phyloP scores from a whole-genome alignment of 2,113 vertebrate genomes.

The Aspiorhynchus laticeps region DNA sequence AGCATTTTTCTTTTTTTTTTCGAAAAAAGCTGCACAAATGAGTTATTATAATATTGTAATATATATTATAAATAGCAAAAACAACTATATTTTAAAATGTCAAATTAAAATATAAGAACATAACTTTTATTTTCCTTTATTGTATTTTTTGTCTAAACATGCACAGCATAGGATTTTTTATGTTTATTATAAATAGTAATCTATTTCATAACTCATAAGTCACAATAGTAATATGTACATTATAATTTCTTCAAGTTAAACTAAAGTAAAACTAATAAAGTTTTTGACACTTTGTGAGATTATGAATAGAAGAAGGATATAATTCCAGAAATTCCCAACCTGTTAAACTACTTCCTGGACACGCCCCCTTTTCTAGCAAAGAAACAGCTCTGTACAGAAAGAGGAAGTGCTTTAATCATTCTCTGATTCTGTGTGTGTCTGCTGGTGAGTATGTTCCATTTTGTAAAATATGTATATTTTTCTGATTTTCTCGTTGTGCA shows the following conservation, averaged over 20 bases:
- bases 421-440: not conserved
- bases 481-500: slow-evolving; percentile 32
- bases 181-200: not conserved
- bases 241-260: not conserved
- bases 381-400: not conserved
- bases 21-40: no score
- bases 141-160: no score
- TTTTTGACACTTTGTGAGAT: not conserved
- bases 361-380: not conserved
- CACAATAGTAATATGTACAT: no score
- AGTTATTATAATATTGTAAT: no score
- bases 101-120: not conserved
- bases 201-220: not conserved
- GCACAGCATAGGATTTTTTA: not conserved
- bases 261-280: not conserved
- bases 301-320: not conserved
- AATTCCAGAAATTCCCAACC: not conserved
- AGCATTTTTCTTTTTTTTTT: no score
- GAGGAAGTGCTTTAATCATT: slow-evolving; percentile 4
- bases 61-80: no score
- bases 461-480: not conserved
- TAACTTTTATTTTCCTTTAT: not conserved
- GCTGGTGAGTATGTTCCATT: not conserved
- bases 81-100: not conserved
- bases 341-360: not conserved